Base-by-base conservation (phyloP, 2,113 vertebrate genomes). In the Scophthalmus maximus region DNA sequence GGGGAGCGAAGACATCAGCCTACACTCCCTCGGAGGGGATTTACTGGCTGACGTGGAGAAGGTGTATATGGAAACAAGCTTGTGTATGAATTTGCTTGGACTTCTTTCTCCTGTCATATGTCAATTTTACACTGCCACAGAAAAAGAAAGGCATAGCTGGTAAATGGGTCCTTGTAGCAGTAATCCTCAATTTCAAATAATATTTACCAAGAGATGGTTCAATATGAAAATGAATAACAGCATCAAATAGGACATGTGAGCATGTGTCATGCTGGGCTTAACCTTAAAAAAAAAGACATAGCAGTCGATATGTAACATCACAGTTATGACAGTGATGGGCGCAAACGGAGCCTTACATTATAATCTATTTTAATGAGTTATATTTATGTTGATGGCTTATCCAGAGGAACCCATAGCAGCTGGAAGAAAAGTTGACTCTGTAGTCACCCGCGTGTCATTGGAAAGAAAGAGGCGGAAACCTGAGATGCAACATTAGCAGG, bases 391-490 rank as follows among this genome's bases (percentile, higher is more conserved):
- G 65, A 71, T 72, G 66, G 62, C 38, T 67, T 27, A 36, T 26
- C 40, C 61, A 80, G 30, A 81, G 66, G 56, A 63, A 29, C 12
- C 20, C 40, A 36, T 40, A 2, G 26, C 76, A 78, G 76, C 63
- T 82, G 81, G 70, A 79, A 74, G n/a, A n/a, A 71, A 17, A 65
- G 57, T 66, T 68, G 78, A 69, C 34, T 64, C 38, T 52, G 52
- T 34, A 30, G 59, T 70, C 55, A 66, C 57, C 7, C 20, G 7
- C 68, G 64, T 72, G 68, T 79, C 71, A 56, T 1, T 63, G 73
- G 67, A 81, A 74, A 81, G 67, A 78, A 75, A 81, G 68, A 64
- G 40, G 44, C 50, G 5, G 85, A 63, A 91, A 89, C 68, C 52
- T 5, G 78, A 90, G 83, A 74, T 27, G 65, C 30, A 27, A 53